Conservation (phyloP, 2,113 vertebrate species). For the Symphodus melops region DNA sequence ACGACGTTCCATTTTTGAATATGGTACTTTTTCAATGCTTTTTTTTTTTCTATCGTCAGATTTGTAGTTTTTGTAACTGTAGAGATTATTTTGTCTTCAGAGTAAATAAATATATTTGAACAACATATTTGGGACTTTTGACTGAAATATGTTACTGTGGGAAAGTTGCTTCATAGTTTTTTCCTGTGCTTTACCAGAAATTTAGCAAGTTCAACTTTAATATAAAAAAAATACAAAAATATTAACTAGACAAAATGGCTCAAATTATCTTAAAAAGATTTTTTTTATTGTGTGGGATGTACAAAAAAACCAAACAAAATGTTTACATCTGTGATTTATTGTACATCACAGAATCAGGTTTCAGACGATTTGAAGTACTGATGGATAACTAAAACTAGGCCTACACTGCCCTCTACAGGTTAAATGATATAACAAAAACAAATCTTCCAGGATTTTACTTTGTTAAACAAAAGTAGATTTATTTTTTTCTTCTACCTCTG, state of each 20-base stretch:
- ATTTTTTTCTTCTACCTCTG: no score
- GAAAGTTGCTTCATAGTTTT: neutral
- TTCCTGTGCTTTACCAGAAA: no score
- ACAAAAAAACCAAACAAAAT: no score
- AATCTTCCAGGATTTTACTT: no score
- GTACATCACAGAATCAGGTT: neutral
- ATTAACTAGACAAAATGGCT: no score
- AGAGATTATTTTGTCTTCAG: slow-evolving; percentile 78
- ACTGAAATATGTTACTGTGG: neutral
- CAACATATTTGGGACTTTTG: neutral
- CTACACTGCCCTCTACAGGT: slow-evolving; percentile 41
- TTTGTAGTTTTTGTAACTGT: slow-evolving; percentile 77
- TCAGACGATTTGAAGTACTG: neutral
- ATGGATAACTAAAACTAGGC: neutral
- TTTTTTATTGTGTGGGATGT: no score
- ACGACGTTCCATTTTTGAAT: slow-evolving; percentile 62
- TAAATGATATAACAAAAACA: neutral
- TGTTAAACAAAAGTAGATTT: no score
- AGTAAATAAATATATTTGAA: slow-evolving; percentile 82
- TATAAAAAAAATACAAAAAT: no score
- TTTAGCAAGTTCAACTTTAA: no score
- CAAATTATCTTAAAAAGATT: no score
- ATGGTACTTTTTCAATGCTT: slow-evolving; percentile 45
- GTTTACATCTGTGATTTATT: slow-evolving; percentile 1
- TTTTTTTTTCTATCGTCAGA: slow-evolving; percentile 51